phyloP scores from a whole-genome alignment of 2,888 invertebrate genomes.

The Trichogramma dendrolimi region DNA sequence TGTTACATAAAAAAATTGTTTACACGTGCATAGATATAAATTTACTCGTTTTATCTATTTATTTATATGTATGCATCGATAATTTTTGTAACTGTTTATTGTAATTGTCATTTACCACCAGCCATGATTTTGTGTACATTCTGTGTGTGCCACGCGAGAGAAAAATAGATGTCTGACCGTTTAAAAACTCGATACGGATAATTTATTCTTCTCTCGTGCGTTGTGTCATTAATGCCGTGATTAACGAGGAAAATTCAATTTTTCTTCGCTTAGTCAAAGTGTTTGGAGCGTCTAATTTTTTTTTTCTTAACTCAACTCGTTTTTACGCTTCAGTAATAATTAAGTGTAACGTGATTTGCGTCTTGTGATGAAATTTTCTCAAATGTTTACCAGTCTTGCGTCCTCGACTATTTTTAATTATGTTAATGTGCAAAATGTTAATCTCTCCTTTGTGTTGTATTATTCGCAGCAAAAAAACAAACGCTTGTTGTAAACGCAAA shows the following conservation, averaged over 20 bases:
- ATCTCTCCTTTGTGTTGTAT: slow-evolving; percentile 3
- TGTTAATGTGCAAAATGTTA: slow-evolving; percentile 12
- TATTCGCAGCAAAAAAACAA: too few species aligned
- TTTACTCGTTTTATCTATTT: background rate
- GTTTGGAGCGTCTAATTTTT: too few species aligned
- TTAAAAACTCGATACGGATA: too few species aligned
- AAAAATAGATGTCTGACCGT: background rate
- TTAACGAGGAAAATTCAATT: background rate
- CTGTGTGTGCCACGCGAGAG: slow-evolving; percentile 19
- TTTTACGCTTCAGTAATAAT: too few species aligned
- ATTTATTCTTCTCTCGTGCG: background rate
- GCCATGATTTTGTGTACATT: slow-evolving; percentile 31
- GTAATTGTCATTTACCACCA: slow-evolving; percentile 27
- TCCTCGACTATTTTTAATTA: slow-evolving; percentile 17
- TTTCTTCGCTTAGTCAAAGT: background rate
- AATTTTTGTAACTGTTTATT: too few species aligned
- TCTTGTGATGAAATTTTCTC: too few species aligned
- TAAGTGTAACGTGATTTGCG: too few species aligned
- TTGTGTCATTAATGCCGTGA: background rate
- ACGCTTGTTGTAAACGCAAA: too few species aligned
- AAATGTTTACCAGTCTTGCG: background rate
- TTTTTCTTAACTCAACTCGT: too few species aligned
- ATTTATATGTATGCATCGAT: background rate
- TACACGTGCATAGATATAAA: slow-evolving; percentile 24
- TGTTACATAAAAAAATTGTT: slow-evolving; percentile 16